Evolutionary conservation across 2,888 invertebrate species (phyloP), one percentile per base, ranked within the genome.

Genomic region (Dicycla oo): DNA sequence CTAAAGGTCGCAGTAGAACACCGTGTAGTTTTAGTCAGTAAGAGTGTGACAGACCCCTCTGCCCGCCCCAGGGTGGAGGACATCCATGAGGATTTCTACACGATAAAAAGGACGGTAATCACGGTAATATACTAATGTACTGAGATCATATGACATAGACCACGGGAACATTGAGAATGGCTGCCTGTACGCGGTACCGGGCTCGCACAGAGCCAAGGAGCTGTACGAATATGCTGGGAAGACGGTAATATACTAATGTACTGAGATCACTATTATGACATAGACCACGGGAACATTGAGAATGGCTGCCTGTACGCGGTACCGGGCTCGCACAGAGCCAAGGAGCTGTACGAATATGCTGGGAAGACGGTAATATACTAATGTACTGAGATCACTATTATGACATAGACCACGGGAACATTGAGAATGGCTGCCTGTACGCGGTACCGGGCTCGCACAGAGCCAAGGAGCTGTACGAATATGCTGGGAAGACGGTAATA

Each of bases 221-320:
- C 93, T 99, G 26, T 96, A 97, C 76, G 94, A 95, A 13, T 99
- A 99, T 88, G 97, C 94, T 0, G 81, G 87, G 3, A 79, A 87
- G 20, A 76, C 89, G 82, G 93, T 66, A 30, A 40, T 26, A 30
- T 30, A 30, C 30, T 30, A 30, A 2, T 30, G 30, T 30, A 30
- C 3, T 30, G 30, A 30, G 30, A 30, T 30, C 30, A 30, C n/a
- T n/a, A n/a, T n/a, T 30, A 30, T 30, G 30, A 30, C 30, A 30
- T 30, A 4, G 4, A 30, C 96, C 96, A 95, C 71, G 97, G 98
- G 6, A 96, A 96, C 70, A 90, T 95, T 23, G 96, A 97, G 51
- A 99, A 99, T 91, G 99, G 99, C 2, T 98, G 98, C 86, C 96
- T 99, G 18, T 98, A 97, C 85, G 98, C 98, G 0, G 88, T 98